Conservation (phyloP, 1,140 invertebrate genomes). For the Bombyx mandarina region DNA sequence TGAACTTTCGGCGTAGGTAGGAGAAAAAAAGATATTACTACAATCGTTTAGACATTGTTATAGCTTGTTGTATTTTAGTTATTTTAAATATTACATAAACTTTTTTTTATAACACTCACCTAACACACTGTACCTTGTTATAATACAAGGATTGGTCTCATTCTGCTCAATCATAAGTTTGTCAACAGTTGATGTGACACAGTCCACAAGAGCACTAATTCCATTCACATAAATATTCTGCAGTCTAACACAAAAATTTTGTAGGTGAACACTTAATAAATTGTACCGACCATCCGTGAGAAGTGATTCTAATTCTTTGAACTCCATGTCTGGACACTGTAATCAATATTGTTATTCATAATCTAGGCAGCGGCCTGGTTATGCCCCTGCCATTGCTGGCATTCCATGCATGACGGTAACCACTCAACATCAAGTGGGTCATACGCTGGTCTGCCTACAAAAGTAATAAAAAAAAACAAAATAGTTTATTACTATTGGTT, state of each 20-base stretch:
- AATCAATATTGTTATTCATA: slow-evolving; percentile 10
- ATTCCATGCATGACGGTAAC: no score
- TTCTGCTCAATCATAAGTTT: slow-evolving; percentile 60
- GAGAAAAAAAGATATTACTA: no score
- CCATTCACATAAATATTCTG: slow-evolving; percentile 67
- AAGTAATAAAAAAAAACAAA: no score
- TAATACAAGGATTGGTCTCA: slow-evolving; percentile 50
- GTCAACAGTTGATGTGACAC: slow-evolving; percentile 60
- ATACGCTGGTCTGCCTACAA: no score
- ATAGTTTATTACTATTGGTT: no score
- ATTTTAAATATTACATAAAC: slow-evolving; percentile 1
- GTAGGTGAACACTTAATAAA: slow-evolving; percentile 59
- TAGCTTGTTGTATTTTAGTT: neutral
- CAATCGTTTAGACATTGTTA: neutral
- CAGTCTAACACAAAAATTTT: slow-evolving; percentile 65
- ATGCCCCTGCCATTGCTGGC: no score
- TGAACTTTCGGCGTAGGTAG: no score
- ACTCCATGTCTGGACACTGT: slow-evolving; percentile 68
- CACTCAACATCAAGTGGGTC: no score
- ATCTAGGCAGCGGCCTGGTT: neutral
- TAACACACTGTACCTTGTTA: slow-evolving; percentile 64
- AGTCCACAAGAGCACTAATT: slow-evolving; percentile 62
- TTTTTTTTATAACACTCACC: slow-evolving; percentile 28
- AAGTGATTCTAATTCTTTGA: slow-evolving; percentile 61
- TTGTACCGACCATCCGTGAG: slow-evolving; percentile 65